phyloP scores from a whole-genome alignment of 2,797 vertebrate species.

The Gadopsis marmoratus region DNA sequence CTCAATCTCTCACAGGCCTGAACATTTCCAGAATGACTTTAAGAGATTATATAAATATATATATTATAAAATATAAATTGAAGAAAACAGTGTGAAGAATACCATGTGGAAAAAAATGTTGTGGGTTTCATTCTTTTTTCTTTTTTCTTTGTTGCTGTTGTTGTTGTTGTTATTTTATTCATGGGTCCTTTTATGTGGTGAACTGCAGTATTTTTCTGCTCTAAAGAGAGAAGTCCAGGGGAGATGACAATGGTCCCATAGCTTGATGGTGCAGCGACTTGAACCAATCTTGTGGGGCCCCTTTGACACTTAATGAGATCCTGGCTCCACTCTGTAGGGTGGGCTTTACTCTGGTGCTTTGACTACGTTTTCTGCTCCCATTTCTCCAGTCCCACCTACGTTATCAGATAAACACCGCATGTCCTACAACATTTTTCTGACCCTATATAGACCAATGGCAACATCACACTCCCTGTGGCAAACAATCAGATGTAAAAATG shows the following conservation, averaged over 20 bases:
- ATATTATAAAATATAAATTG: slow-evolving; percentile 90
- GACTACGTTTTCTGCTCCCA: slow-evolving; percentile 60
- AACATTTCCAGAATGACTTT: slow-evolving; percentile 87
- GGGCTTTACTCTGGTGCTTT: slow-evolving; percentile 75
- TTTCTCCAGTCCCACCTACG: slow-evolving; percentile 42
- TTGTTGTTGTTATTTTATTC: slow-evolving; percentile 85
- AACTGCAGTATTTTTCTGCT: slow-evolving; percentile 83
- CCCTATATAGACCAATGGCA: slow-evolving; percentile 55
- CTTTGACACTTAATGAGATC: slow-evolving; percentile 48
- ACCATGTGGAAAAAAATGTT: slow-evolving; percentile 85
- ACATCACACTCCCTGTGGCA: slow-evolving; percentile 87
- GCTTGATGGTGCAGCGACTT: slow-evolving; percentile 63
- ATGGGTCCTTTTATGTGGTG: slow-evolving; percentile 83
- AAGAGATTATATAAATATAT: slow-evolving; percentile 91
- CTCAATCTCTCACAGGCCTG: slow-evolving; percentile 80
- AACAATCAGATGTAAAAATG: slow-evolving; percentile 93
- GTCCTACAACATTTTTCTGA: slow-evolving; percentile 60
- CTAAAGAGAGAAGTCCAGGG: slow-evolving; percentile 69
- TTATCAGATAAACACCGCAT: slow-evolving; percentile 61
- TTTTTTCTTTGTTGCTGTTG: slow-evolving; percentile 78
- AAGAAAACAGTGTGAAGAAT: slow-evolving; percentile 85
- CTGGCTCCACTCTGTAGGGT: slow-evolving; percentile 51
- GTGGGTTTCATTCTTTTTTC: slow-evolving; percentile 85
- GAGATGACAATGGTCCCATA: slow-evolving; percentile 59
- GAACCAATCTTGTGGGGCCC: slow-evolving; percentile 59